Percentiles rank a stretch among this genome's conserved stretches.
Evolutionary conservation across 2,113 vertebrate genomes (phyloP).

Genomic region (Melanocharis versteri): DNA sequence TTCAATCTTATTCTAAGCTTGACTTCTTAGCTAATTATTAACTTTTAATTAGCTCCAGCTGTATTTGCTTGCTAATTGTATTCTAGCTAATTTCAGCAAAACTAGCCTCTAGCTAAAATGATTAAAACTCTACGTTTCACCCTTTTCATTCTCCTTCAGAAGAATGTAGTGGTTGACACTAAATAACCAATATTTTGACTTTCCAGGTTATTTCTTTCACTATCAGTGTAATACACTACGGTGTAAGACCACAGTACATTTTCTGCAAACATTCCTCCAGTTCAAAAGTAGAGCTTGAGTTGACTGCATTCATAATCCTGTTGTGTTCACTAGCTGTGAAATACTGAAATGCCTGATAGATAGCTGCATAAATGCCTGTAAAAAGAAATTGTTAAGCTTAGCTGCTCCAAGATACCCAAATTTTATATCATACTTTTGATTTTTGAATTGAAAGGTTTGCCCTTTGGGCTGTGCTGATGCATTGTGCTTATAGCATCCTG

Average conservation of each 20-base stretch:
- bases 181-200: neutral
- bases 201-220: neutral
- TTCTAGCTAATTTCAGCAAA: no score
- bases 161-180: neutral
- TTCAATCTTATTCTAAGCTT: no score
- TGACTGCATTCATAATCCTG: neutral
- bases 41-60: no score
- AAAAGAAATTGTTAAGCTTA: neutral
- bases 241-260: neutral
- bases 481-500: neutral
- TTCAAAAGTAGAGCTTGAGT: neutral
- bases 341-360: neutral
- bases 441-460: neutral
- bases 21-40: no score
- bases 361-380: neutral
- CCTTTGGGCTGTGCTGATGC: neutral
- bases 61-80: no score
- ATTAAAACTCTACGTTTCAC: no score
- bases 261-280: neutral
- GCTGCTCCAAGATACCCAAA: neutral
- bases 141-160: neutral
- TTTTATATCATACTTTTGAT: neutral
- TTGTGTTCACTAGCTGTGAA: neutral
- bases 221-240: neutral
- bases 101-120: no score